A percentile compares a stretch with the other conserved stretches of the same genome.
These are phyloP conservation scores for Ditula angustiorana DNA, from an alignment of 2,888 invertebrate species.

Conservation along the genomic window DNA sequence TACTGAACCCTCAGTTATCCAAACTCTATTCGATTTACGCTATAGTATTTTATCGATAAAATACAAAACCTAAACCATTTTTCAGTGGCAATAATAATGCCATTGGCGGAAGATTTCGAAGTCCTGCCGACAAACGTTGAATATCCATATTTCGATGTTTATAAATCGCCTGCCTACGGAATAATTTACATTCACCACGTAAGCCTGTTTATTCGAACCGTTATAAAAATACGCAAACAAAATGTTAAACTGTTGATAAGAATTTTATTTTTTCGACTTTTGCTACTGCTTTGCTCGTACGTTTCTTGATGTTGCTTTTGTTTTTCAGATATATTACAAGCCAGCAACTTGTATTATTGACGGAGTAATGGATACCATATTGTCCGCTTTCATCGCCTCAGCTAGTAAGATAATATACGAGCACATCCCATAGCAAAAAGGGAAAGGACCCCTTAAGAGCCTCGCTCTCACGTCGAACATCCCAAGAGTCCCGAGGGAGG, in stretches of 20 bases:
- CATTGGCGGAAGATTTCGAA: constrained; percentile 75
- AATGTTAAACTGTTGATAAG: neutral
- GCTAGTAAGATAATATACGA: constrained; percentile 65
- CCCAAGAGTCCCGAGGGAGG: constrained; percentile 9
- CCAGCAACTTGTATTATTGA: constrained; percentile 82
- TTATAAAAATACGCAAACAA: constrained; percentile 7
- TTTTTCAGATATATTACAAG: constrained; percentile 77
- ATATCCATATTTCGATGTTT: constrained; percentile 73
- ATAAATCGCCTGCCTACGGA: constrained; percentile 68
- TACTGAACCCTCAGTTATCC: too few species aligned
- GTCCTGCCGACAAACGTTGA: constrained; percentile 81
- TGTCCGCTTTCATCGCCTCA: constrained; percentile 76
- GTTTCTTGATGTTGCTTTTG: neutral
- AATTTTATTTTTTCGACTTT: constrained; percentile 1
- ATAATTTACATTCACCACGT: constrained; percentile 76
- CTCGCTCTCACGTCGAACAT: constrained; percentile 1
- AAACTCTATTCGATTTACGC: neutral
- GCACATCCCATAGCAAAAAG: neutral
- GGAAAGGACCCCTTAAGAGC: constrained; percentile 18
- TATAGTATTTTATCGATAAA: neutral
- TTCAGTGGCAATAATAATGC: constrained; percentile 79
- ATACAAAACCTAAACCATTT: constrained; percentile 33
- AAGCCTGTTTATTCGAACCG: constrained; percentile 51
- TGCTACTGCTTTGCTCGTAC: neutral
- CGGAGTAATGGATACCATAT: constrained; percentile 79